Percentiles rank a stretch among this genome's conserved stretches.
Conservation (phyloP, 1,140 invertebrate genomes). For the Pollicipes pollicipes region DNA sequence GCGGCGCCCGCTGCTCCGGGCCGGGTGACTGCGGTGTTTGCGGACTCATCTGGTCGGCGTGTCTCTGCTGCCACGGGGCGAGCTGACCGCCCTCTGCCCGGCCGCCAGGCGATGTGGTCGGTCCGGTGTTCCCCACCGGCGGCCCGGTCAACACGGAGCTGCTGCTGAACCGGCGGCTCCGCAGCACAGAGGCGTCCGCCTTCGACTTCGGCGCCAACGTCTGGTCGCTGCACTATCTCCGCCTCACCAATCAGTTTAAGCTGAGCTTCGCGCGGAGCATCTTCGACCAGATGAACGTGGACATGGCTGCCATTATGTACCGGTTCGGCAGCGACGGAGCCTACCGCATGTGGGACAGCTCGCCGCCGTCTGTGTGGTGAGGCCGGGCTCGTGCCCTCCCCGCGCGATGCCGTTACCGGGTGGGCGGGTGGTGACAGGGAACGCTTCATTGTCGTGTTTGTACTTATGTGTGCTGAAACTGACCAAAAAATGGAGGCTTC, state of each 20-base stretch:
- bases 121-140: conserved; percentile 11
- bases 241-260: conserved; percentile 36
- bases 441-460: no score
- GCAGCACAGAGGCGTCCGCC: conserved; percentile 32
- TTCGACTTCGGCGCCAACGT: conserved; percentile 42
- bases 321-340: conserved; percentile 26
- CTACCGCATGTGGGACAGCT: conserved; percentile 31
- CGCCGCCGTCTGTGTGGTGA: conserved; percentile 32
- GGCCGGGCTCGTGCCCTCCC: conserved; percentile 8
- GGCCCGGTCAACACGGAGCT: conserved; percentile 14
- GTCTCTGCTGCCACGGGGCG: conserved; percentile 33
- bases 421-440: no score
- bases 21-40: no score
- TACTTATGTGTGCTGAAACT: no score
- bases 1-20: no score
- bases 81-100: no score
- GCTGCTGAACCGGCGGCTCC: conserved; percentile 19
- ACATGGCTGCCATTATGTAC: conserved; percentile 28
- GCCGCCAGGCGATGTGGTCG: conserved; percentile 33
- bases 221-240: conserved; percentile 37
- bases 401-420: no score
- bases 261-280: conserved; percentile 22
- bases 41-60: no score
- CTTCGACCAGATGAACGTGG: conserved; percentile 31
- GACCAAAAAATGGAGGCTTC: no score